Conservation (phyloP, 2,888 invertebrate genomes). For the Eristalis pertinax region DNA sequence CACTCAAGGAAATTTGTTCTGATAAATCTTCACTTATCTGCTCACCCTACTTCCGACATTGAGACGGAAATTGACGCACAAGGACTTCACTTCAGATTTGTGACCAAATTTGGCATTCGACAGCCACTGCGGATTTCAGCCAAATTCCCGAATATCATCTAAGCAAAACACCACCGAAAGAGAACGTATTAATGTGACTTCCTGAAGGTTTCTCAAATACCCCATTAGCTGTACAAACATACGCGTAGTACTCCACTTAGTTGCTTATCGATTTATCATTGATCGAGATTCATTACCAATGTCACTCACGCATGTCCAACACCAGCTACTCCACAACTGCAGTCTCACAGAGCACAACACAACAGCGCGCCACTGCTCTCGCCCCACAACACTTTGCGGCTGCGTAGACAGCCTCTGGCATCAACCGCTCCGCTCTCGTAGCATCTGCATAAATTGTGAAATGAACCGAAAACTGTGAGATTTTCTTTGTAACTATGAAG, state of each 20-base stretch:
- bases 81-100: no score
- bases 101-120: neutral
- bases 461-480: slow-evolving; percentile 8
- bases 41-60: no score
- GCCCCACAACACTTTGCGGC: neutral
- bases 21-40: no score
- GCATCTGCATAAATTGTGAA: slow-evolving; percentile 39
- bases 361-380: neutral
- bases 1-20: no score
- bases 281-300: neutral
- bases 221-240: neutral
- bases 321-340: neutral
- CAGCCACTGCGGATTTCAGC: neutral
- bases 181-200: neutral
- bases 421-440: neutral
- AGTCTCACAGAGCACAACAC: neutral
- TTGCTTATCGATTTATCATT: neutral
- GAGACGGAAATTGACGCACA: no score
- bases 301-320: neutral
- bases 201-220: neutral
- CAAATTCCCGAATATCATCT: neutral
- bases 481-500: slow-evolving; percentile 31
- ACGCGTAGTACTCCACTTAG: neutral
- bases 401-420: slow-evolving; percentile 7
- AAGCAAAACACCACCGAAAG: neutral